phyloP scores from a whole-genome alignment of 2,113 vertebrate genomes.

The Ptyas mucosa region DNA sequence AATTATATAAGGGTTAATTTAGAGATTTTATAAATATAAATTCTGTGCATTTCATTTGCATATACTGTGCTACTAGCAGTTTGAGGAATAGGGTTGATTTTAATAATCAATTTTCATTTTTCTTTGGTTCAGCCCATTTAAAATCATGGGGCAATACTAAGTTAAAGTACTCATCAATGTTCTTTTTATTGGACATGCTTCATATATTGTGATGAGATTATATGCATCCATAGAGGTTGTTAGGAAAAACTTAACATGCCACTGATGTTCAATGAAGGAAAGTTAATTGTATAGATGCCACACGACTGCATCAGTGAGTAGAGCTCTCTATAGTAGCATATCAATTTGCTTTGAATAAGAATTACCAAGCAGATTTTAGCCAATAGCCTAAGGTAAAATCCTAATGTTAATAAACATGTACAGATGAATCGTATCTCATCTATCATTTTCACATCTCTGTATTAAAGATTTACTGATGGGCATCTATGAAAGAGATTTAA shows the following conservation, averaged over 20 bases:
- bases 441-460: constrained; percentile 57
- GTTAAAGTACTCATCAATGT: constrained; percentile 66
- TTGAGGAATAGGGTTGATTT: constrained; percentile 43
- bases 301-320: constrained; percentile 57
- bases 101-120: constrained; percentile 59
- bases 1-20: not conserved
- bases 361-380: constrained; percentile 59
- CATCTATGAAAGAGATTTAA: constrained; percentile 40
- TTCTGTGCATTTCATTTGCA: constrained; percentile 47
- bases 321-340: constrained; percentile 60
- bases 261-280: constrained; percentile 68
- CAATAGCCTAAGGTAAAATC: constrained; percentile 70
- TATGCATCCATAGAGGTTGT: constrained; percentile 62
- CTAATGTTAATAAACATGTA: constrained; percentile 64
- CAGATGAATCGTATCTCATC: constrained; percentile 61
- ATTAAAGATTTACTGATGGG: constrained; percentile 43
- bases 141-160: constrained; percentile 64
- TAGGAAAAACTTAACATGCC: constrained; percentile 70
- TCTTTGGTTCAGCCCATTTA: constrained; percentile 59
- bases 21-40: constrained; percentile 32
- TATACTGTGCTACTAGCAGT: constrained; percentile 26
- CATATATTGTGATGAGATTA: constrained; percentile 69
- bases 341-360: constrained; percentile 66
- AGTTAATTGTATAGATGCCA: constrained; percentile 69
- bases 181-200: constrained; percentile 72